Base-by-base conservation (phyloP, 2,113 vertebrate species). In the Loxodonta africana region DNA sequence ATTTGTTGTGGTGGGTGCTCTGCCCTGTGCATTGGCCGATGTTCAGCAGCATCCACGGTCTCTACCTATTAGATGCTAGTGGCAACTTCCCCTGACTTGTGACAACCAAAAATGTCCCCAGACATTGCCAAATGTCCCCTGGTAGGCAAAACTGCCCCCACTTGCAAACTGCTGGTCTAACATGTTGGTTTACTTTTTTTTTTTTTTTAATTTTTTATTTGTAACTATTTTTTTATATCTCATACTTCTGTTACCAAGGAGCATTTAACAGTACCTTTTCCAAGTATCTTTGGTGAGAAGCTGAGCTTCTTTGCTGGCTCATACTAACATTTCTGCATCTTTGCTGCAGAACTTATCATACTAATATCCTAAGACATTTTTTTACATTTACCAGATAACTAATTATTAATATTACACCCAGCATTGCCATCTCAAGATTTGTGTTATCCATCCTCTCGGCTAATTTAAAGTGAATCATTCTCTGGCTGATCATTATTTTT, bases 61-160 rank as follows among this genome's bases (percentile, higher is more conserved):
- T 23, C 11, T 67, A 28, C 3, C 3, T 3, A 0, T 33, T n/a
- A 77, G 5, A 77, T 14, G 37, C 9, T 82, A 74, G 3, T 33
- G 26, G 14, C 30, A 26, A 5, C 12, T 2, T 28, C 21, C 1
- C 30, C 26, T 3, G 0, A n/a, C 14, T 12, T 53, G 2, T 41
- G 76, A 48, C 12, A 46, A 44, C 25, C 28, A 46, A 80, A 88
- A 71, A 30, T 74, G 20, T 60, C 17, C 48, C 25, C 57, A 60
- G 33, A 21, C 17, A 18, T 0, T 30, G 9, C 9, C 65, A 41
- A 60, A 74, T 81, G 9, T 81, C 25, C 15, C 28, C 12, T 86
- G 17, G 6, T 71, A 60, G 46, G 6, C 1, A 57, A 57, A 57
- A 57, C 53, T 12, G 8, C 53, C 3, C 51, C 12, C 1, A 25